Evolutionary conservation across 1,140 invertebrate species (phyloP).

Genomic region (Agraylea sexmaculata): DNA sequence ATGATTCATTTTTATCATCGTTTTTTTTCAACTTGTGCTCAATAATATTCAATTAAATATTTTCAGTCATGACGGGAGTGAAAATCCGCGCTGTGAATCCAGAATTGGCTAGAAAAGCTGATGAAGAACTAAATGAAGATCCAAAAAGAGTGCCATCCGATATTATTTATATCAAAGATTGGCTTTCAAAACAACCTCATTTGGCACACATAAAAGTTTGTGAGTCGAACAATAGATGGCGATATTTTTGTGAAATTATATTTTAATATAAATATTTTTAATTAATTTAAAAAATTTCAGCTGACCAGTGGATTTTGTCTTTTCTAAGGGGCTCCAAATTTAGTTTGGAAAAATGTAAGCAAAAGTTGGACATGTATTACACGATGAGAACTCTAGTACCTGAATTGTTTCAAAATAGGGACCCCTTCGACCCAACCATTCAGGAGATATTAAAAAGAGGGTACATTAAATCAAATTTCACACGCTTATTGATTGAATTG

Average conservation of each 20-base stretch:
- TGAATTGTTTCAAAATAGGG: slow-evolving; percentile 29
- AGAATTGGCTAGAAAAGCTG: slow-evolving; percentile 29
- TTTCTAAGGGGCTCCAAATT: slow-evolving; percentile 55
- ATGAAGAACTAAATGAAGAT: slow-evolving; percentile 30
- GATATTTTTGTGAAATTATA: background rate
- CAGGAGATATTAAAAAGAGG: slow-evolving; percentile 9
- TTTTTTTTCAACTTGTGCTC: no score
- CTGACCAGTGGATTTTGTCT: slow-evolving; percentile 47
- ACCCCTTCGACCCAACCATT: slow-evolving; percentile 1
- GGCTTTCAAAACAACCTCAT: slow-evolving; percentile 61
- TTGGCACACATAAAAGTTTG: slow-evolving; percentile 25
- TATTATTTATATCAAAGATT: slow-evolving; percentile 52
- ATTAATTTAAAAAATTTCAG: slow-evolving; percentile 25
- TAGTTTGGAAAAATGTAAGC: slow-evolving; percentile 51
- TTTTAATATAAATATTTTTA: background rate
- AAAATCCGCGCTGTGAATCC: no score
- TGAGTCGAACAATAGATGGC: slow-evolving; percentile 1
- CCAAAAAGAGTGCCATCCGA: slow-evolving; percentile 32
- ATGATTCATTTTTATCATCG: no score
- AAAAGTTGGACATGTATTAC: slow-evolving; percentile 51
- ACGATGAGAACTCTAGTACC: slow-evolving; percentile 45
- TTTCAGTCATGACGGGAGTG: no score
- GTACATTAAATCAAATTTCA: no score
- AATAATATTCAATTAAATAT: no score
- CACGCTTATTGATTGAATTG: background rate